Evolutionary conservation across 2,797 vertebrate species (phyloP).

Genomic region (Sebastes hubbsi): DNA sequence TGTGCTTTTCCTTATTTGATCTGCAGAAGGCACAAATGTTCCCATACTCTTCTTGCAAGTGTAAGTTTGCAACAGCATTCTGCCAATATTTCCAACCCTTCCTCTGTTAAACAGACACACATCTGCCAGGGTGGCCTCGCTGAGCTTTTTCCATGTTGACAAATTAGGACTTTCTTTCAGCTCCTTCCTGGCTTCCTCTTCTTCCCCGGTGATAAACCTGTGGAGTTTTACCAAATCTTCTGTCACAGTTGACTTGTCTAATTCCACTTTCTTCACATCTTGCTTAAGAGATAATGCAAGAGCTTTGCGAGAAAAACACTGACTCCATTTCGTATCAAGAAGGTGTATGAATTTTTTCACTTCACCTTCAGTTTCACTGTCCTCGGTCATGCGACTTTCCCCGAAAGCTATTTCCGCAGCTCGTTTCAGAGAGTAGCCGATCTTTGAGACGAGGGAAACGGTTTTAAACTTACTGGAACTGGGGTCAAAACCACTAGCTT

Average conservation of each 20-base stretch:
- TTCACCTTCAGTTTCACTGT: constrained; percentile 69
- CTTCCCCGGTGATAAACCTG: constrained; percentile 64
- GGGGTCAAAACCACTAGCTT: constrained; percentile 71
- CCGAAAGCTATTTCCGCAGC: constrained; percentile 79
- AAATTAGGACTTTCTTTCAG: constrained; percentile 68
- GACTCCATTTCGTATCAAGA: constrained; percentile 76
- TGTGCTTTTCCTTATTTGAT: constrained; percentile 76
- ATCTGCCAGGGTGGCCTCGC: constrained; percentile 76
- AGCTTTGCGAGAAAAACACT: constrained; percentile 69
- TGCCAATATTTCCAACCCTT: constrained; percentile 74
- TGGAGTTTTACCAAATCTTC: constrained; percentile 78
- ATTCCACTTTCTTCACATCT: constrained; percentile 64
- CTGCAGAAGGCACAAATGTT: constrained; percentile 66
- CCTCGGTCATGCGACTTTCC: constrained; percentile 78
- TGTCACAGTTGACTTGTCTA: constrained; percentile 71
- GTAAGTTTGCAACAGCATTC: constrained; percentile 74
- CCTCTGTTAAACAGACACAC: constrained; percentile 79
- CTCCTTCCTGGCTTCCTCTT: constrained; percentile 70
- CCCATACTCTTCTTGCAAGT: constrained; percentile 58
- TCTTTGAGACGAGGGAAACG: constrained; percentile 71
- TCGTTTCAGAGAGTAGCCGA: constrained; percentile 77
- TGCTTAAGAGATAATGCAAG: constrained; percentile 53
- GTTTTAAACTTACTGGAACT: constrained; percentile 74
- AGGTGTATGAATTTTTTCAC: constrained; percentile 76
- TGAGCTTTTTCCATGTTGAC: constrained; percentile 78